Conservation (phyloP, 2,797 vertebrate species). For the Synanceia verrucosa region DNA sequence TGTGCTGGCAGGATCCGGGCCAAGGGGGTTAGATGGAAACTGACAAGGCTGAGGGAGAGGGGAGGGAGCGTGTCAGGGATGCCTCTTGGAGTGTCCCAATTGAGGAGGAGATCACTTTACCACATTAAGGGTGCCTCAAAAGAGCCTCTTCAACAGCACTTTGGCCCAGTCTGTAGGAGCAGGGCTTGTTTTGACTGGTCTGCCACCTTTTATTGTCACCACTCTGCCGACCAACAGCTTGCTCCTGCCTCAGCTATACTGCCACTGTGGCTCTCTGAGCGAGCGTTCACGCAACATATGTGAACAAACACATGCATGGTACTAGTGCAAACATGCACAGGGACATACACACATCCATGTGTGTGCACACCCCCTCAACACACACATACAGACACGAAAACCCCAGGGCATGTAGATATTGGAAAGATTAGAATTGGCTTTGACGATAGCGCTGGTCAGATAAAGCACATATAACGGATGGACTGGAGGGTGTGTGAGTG, state of each 20-base stretch:
- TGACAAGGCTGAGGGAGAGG: slow-evolving; percentile 50
- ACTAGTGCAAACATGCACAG: not conserved
- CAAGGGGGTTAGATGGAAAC: slow-evolving; percentile 43
- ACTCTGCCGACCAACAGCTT: slow-evolving; percentile 68
- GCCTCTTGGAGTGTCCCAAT: slow-evolving; percentile 85
- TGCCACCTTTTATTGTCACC: slow-evolving; percentile 84
- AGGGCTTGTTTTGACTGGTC: slow-evolving; percentile 85
- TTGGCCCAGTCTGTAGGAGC: slow-evolving; percentile 79
- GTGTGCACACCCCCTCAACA: not conserved
- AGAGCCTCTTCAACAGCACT: slow-evolving; percentile 84
- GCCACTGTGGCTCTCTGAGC: slow-evolving; percentile 35
- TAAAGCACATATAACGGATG: slow-evolving; percentile 20
- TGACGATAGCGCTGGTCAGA: slow-evolving; percentile 35
- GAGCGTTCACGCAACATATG: slow-evolving; percentile 20
- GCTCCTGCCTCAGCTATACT: slow-evolving; percentile 52
- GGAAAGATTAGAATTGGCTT: slow-evolving; percentile 25
- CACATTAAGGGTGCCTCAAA: slow-evolving; percentile 83
- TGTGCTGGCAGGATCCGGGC: slow-evolving; percentile 27
- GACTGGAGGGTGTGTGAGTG: not conserved
- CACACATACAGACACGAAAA: not conserved
- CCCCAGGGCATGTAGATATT: not conserved
- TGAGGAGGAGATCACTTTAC: slow-evolving; percentile 86
- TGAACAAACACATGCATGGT: slow-evolving; percentile 11
- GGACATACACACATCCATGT: not conserved
- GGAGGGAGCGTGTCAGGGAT: slow-evolving; percentile 79